These are phyloP conservation scores for Heliconius hermathena DNA, from an alignment of 1,140 invertebrate genomes.

Conservation along the genomic window DNA sequence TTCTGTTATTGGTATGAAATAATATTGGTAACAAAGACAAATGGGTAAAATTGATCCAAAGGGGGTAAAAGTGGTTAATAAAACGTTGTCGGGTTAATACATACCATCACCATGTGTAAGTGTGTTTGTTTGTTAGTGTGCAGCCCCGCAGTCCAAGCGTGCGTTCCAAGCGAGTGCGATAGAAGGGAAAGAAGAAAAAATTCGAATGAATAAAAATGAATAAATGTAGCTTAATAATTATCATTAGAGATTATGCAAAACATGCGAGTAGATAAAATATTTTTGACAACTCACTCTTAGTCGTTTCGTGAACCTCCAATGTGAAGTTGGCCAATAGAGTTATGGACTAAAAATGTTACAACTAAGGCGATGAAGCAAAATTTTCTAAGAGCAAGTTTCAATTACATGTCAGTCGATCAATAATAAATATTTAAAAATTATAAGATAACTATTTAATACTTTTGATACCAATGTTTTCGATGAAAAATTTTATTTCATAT, in stretches of 20 bases:
- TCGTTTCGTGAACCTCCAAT: conserved; percentile 6
- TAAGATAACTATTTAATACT: no score
- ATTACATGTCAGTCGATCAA: conserved; percentile 9
- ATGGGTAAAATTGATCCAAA: conserved; percentile 26
- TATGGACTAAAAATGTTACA: conserved; percentile 4
- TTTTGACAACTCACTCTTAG: conserved; percentile 45
- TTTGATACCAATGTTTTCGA: no score
- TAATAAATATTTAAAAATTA: neutral
- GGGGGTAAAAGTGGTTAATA: conserved; percentile 22
- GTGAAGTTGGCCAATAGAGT: neutral
- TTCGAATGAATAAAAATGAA: conserved; percentile 75
- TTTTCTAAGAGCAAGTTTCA: conserved; percentile 32
- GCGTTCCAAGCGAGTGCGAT: conserved; percentile 80
- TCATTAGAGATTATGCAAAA: conserved; percentile 48
- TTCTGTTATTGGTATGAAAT: conserved; percentile 49
- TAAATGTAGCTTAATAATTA: conserved; percentile 47
- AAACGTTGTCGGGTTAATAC: conserved; percentile 58
- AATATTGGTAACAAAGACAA: conserved; percentile 15
- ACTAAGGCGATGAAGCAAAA: conserved; percentile 13
- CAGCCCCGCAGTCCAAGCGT: conserved; percentile 76
- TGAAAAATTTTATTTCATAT: no score
- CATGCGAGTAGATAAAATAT: conserved; percentile 62
- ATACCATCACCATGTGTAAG: conserved; percentile 66
- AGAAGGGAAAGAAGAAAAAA: conserved; percentile 77
- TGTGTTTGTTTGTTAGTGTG: conserved; percentile 74